Percentiles rank a stretch among this genome's conserved stretches.
phyloP scores from a whole-genome alignment of 1,140 invertebrate species.

The Arion vulgaris region DNA sequence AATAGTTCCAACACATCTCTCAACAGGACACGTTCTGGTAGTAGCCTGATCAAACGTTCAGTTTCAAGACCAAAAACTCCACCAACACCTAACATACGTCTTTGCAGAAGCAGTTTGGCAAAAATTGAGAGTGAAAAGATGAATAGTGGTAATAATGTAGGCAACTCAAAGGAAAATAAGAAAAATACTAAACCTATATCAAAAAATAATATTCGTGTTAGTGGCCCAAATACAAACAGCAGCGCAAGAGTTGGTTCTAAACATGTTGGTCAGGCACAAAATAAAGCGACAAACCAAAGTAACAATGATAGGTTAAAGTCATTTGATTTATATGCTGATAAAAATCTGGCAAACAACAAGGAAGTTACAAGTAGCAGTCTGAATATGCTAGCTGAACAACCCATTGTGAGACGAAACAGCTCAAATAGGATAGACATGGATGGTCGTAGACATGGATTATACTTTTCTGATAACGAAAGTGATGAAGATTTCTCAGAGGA shows the following conservation, averaged over 20 bases:
- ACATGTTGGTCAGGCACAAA: too few species aligned
- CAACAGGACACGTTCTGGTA: not conserved
- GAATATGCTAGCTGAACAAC: conserved; percentile 35
- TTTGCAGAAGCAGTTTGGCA: not conserved
- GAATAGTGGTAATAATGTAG: conserved; percentile 21
- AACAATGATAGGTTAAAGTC: too few species aligned
- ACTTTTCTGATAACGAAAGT: conserved; percentile 62
- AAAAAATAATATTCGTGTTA: conserved; percentile 45
- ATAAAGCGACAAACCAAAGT: too few species aligned
- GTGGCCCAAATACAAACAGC: too few species aligned
- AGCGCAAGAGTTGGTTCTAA: too few species aligned
- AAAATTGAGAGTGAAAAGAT: not conserved
- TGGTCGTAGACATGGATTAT: conserved; percentile 56
- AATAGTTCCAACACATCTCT: not conserved
- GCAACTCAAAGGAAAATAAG: conserved; percentile 43
- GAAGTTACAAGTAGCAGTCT: conserved; percentile 40
- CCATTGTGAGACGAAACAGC: conserved; percentile 44
- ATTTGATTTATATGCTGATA: conserved; percentile 50
- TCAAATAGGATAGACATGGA: conserved; percentile 52
- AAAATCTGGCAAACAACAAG: not conserved
- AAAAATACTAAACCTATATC: conserved; percentile 61
- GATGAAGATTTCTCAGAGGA: conserved; percentile 61
- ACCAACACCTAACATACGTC: not conserved
- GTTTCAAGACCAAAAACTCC: conserved; percentile 14
- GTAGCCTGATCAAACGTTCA: too few species aligned